Evolutionary conservation across 2,888 invertebrate genomes (phyloP), one percentile per base, ranked within the genome.

Genomic region (Cryptus armator): DNA sequence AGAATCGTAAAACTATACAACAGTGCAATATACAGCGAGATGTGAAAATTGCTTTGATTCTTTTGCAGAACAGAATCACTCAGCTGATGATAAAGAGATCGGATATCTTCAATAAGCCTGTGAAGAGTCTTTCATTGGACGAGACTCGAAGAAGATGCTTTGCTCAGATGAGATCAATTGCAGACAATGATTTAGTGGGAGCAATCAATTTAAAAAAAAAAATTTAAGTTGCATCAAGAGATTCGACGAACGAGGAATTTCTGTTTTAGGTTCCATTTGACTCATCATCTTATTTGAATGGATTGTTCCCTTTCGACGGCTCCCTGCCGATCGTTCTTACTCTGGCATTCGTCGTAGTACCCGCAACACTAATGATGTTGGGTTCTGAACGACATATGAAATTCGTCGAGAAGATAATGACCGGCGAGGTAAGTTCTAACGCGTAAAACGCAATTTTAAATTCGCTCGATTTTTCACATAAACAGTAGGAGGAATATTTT

Each of bases 51-150:
- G n/a, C n/a, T n/a, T 85, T 72, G 70, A 67, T n/a, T 68, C 81
- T 87, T 56, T 66, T 94, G 7, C 90, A 98, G 98, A 95, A 97
- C 91, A 96, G 96, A 92, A 95, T 98, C 90, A 98, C 97, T 97
- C 95, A 95, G 16, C 95, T 96, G 0, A 92, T 98, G 9, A 5
- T 37, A 83, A 96, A 97, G 91, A 96, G 95, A 68, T 97, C 98
- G 91, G 97, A 97, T 0, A 92, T 97, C 2, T 98, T 98, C 91
- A 95, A 96, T 9, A 96, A 96, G 88, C 94, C 95, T 9, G 93
- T 94, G 19, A 94, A 94, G 29, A 95, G 96, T 0, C 95, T 95
- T 0, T 94, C 96, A 0, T 94, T 96, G 46, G 97, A 97, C 86
- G 97, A 98, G 91, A 95, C 96, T 90, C 97, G 97, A 92, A 95